Base-by-base conservation (phyloP, 2,888 invertebrate genomes). In the Lepidonotus clava region DNA sequence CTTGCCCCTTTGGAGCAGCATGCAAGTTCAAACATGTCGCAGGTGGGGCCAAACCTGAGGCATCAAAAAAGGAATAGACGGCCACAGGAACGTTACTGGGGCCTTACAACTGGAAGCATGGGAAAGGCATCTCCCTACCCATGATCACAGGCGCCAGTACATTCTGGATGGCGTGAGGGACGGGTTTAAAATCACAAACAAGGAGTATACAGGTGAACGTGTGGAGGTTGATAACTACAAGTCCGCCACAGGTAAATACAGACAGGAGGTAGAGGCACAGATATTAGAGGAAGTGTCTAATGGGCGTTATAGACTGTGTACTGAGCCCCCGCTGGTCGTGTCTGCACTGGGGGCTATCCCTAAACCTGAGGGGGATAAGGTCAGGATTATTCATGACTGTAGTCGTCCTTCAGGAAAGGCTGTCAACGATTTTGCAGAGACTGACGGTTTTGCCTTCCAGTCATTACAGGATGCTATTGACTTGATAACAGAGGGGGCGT, bases 371-470 rank as follows among this genome's bases (percentile, higher is more conserved):
- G 21, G 32, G 28, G 41, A 28, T 24, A 36, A 28, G 34, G 53
- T 86, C 11, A 21, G 86, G 2, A n/a, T 86, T 8, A 86, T 86
- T n/a, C 76, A 41, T 53, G 86, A 86, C 36, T 36, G 76, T 41
- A 46, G 46, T 32, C 11, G n/a, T 4, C 77, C 77, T 6, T 28
- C 24, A 21, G 86, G 76, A 1, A 0, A 28, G 11, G 24, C 77
- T 32, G 2, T 86, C 18, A 86, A 86, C 41, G 36, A 14, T 36
- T 86, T 32, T 53, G 77, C 53, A 6, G 11, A 76, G 0, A 51
- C 28, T 34, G 18, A 21, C n/a, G 4, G 21, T 2, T 76, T 71
- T 53, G 46, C 28, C 21, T 86, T 51, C 36, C 32, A 77, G 24
- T 46, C 86, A 11, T n/a, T 86, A n/a, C 1, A 76, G 24, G 86